phyloP scores from a whole-genome alignment of 1,140 invertebrate genomes.

The Ostrea edulis region DNA sequence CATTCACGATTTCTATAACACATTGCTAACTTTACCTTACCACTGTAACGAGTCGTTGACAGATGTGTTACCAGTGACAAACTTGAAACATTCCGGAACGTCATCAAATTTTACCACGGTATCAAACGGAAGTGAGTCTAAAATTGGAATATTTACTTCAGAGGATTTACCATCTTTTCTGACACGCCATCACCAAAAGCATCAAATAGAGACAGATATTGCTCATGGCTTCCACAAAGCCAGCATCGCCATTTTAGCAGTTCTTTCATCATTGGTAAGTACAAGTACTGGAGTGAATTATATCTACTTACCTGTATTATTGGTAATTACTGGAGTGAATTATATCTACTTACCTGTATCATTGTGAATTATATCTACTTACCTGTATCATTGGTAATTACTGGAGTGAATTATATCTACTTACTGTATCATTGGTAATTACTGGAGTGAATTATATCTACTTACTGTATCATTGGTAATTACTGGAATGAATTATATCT shows the following conservation, averaged over 20 bases:
- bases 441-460: no score
- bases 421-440: no score
- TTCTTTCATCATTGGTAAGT: conserved; percentile 57
- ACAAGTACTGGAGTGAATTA: no score
- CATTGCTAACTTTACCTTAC: conserved; percentile 2
- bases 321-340: no score
- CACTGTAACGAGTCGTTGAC: conserved; percentile 31
- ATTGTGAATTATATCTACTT: no score
- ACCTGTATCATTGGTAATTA: no score
- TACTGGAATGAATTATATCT: no score
- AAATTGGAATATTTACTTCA: not conserved
- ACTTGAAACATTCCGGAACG: conserved; percentile 13
- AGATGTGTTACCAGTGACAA: not conserved
- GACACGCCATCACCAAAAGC: conserved; percentile 36
- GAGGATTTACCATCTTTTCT: conserved; percentile 57
- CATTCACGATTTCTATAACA: conserved; percentile 58
- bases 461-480: no score
- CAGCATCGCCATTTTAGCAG: conserved; percentile 56
- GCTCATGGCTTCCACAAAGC: conserved; percentile 58
- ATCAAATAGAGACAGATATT: conserved; percentile 49
- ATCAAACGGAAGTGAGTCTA: not conserved
- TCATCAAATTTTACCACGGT: not conserved
- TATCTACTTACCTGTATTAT: no score
- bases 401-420: no score
- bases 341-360: no score